Evolutionary conservation across 2,797 vertebrate species (phyloP).

Genomic region (Artibeus jamaicensis): DNA sequence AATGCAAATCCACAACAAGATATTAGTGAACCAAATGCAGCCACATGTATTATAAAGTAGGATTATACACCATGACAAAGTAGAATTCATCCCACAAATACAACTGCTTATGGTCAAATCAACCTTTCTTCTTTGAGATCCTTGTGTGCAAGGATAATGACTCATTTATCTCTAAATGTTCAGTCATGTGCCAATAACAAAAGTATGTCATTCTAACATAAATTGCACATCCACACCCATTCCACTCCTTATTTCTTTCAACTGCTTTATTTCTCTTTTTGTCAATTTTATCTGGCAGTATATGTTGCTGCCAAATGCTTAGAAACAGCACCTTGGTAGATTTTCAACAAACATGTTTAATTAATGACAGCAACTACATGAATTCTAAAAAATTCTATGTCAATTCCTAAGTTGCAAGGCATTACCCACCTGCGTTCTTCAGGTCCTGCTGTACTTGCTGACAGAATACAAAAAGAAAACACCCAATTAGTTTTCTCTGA

Average conservation of each 20-base stretch:
- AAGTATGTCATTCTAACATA: neutral
- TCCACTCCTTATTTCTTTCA: neutral
- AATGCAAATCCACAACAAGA: neutral
- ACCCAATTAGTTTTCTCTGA: slow-evolving; percentile 18
- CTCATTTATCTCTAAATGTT: neutral
- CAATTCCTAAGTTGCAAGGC: neutral
- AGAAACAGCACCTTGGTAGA: neutral
- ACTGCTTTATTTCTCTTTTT: neutral
- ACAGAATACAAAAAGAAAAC: slow-evolving; percentile 24
- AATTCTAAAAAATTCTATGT: neutral
- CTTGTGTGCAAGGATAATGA: neutral
- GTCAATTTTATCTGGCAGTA: neutral
- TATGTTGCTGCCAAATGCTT: neutral
- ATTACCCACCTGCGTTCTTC: slow-evolving; percentile 82
- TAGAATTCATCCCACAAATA: neutral
- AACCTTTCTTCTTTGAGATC: neutral
- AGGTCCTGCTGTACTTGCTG: slow-evolving; percentile 77
- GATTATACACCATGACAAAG: neutral
- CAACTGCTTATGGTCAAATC: slow-evolving; percentile 8
- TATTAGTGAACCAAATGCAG: neutral
- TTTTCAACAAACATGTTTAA: slow-evolving; percentile 10
- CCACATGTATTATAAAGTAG: neutral
- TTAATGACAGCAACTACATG: slow-evolving; percentile 17
- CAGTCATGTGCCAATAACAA: neutral
- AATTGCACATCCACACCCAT: neutral